phyloP scores from a whole-genome alignment of 2,113 vertebrate species.

The Gymnobelideus leadbeateri region DNA sequence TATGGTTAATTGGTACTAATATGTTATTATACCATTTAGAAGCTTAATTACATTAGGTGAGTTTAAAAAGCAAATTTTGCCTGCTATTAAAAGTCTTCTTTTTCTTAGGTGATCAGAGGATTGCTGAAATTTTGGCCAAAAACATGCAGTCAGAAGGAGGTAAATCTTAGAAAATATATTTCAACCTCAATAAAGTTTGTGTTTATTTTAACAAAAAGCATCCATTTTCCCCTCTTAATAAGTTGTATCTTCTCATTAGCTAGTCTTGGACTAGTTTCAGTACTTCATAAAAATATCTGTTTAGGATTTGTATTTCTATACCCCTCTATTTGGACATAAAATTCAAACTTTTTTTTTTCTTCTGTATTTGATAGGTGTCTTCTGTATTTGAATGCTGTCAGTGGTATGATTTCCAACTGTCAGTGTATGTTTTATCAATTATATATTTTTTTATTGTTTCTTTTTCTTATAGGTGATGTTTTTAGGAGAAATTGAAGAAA shows the following conservation, averaged over 20 bases:
- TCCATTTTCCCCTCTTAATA: not conserved
- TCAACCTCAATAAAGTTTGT: not conserved
- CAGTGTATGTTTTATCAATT: conserved; percentile 36
- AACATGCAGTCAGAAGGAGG: conserved; percentile 99
- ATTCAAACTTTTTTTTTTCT: not conserved
- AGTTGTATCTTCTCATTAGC: not conserved
- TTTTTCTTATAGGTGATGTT: conserved; percentile 93
- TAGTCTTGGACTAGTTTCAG: not conserved
- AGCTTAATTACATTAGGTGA: not conserved
- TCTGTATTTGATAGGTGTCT: not conserved
- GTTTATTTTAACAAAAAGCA: not conserved
- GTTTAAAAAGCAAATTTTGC: conserved; percentile 21
- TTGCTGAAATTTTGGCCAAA: conserved; percentile 98
- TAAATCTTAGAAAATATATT: conserved; percentile 71
- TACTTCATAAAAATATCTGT: not conserved
- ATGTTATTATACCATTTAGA: not conserved
- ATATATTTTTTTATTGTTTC: conserved; percentile 52
- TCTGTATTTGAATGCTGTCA: not conserved
- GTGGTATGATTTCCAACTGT: conserved; percentile 30
- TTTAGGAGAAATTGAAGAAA: conserved; percentile 98
- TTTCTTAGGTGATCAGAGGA: conserved; percentile 93
- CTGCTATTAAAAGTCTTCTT: conserved; percentile 62
- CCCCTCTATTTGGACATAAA: not conserved
- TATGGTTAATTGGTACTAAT: not conserved
- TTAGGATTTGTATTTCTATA: not conserved